phyloP scores from a whole-genome alignment of 53 echinoderm and acorn worm species.

The Temnopleurus reevesii region DNA sequence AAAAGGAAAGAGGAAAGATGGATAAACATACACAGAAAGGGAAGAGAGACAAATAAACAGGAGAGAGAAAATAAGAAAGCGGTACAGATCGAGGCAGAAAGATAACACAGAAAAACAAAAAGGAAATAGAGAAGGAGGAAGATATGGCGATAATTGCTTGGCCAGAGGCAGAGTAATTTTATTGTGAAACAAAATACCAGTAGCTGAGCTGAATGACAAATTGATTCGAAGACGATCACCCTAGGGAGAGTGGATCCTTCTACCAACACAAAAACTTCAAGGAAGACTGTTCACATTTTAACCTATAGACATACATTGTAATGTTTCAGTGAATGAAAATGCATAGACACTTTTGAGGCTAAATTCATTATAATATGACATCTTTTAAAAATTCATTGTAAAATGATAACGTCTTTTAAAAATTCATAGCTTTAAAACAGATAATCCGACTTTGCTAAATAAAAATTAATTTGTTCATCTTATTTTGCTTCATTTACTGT shows the following conservation, averaged over 20 bases:
- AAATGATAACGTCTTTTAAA: no score
- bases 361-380: no score
- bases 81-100: background rate
- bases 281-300: background rate
- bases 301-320: no score
- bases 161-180: background rate
- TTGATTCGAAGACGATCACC: conserved; percentile 29
- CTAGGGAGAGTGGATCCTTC: background rate
- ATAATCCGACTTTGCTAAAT: no score
- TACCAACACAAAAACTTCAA: background rate
- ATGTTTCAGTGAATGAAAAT: no score
- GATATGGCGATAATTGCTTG: conserved; percentile 8
- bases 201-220: conserved; percentile 29
- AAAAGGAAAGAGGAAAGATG: background rate
- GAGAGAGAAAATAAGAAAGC: background rate
- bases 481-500: no score
- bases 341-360: no score
- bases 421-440: no score
- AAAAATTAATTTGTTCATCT: no score
- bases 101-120: background rate
- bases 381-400: no score
- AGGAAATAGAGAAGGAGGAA: background rate
- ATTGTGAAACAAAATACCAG: conserved; percentile 40
- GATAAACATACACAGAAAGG: background rate
- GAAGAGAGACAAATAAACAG: background rate